Evolutionary conservation across 2,113 vertebrate genomes (phyloP).

Genomic region (Ramphastos sulfuratus): DNA sequence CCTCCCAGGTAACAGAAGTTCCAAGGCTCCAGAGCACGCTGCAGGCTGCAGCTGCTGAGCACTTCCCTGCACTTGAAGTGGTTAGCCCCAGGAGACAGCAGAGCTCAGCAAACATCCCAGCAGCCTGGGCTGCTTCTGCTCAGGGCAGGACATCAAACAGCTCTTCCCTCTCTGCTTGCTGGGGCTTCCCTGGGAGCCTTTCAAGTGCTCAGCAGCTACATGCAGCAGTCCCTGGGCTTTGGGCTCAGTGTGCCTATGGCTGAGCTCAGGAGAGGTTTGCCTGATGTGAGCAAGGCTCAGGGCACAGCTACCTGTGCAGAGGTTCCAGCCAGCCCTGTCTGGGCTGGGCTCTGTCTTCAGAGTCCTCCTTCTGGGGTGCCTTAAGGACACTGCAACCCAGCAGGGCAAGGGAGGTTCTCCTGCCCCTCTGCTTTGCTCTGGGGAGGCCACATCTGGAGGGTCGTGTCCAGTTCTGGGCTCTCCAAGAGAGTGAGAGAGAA

Average conservation of each 20-base stretch:
- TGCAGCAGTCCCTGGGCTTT: neutral
- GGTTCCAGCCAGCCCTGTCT: too few relatives aligned
- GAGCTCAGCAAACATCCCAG: neutral
- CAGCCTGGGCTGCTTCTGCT: neutral
- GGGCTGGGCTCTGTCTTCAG: too few relatives aligned
- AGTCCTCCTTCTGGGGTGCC: too few relatives aligned
- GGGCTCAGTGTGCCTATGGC: neutral
- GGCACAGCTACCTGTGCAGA: neutral
- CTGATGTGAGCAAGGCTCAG: neutral
- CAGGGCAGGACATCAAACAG: neutral
- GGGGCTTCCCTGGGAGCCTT: neutral
- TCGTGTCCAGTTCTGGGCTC: too few relatives aligned
- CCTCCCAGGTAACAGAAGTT: neutral
- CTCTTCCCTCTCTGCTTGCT: neutral
- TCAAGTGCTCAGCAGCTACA: neutral
- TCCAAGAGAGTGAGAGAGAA: too few relatives aligned
- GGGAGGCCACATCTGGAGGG: too few relatives aligned
- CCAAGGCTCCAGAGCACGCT: neutral
- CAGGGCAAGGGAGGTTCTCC: too few relatives aligned
- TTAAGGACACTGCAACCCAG: too few relatives aligned
- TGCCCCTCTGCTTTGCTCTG: too few relatives aligned
- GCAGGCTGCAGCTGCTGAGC: neutral
- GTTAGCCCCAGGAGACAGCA: neutral
- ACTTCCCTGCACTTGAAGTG: neutral
- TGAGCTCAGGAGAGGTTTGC: slow-evolving; percentile 17